A percentile compares a stretch with the other conserved stretches of the same genome.
Conservation (phyloP, 1,140 invertebrate genomes). For the Bombus huntii region DNA sequence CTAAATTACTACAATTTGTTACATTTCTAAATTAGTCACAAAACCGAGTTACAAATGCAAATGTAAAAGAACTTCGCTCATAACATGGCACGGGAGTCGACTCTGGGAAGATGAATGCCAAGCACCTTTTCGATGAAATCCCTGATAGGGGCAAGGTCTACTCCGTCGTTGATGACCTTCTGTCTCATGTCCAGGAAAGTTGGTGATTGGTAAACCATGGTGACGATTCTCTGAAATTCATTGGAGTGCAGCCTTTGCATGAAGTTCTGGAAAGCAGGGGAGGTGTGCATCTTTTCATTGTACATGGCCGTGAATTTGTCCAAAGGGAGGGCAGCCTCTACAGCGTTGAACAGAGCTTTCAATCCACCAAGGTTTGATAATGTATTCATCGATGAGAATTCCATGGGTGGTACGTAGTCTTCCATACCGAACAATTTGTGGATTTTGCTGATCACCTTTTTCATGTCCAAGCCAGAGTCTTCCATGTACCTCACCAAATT, state of each 20-base stretch:
- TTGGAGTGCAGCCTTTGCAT: conserved; percentile 34
- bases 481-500: too few relatives aligned
- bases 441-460: too few relatives aligned
- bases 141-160: not conserved
- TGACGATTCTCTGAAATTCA: conserved; percentile 33
- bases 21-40: not conserved
- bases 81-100: rapidly evolving
- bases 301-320: too few relatives aligned
- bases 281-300: conserved; percentile 45
- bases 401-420: too few relatives aligned
- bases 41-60: not conserved
- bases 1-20: not conserved
- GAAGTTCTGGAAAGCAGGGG: conserved; percentile 43
- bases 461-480: too few relatives aligned
- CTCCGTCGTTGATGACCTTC: not conserved
- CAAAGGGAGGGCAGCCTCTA: too few relatives aligned
- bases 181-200: conserved; percentile 6
- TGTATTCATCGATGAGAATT: too few relatives aligned
- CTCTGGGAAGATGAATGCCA: not conserved
- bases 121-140: conserved; percentile 22
- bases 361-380: too few relatives aligned
- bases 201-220: conserved; percentile 1
- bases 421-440: too few relatives aligned
- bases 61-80: too few relatives aligned
- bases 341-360: too few relatives aligned